Percentiles rank a stretch among this genome's conserved stretches.
phyloP scores from a whole-genome alignment of 1,140 invertebrate species.

The Globodera rostochiensis region DNA sequence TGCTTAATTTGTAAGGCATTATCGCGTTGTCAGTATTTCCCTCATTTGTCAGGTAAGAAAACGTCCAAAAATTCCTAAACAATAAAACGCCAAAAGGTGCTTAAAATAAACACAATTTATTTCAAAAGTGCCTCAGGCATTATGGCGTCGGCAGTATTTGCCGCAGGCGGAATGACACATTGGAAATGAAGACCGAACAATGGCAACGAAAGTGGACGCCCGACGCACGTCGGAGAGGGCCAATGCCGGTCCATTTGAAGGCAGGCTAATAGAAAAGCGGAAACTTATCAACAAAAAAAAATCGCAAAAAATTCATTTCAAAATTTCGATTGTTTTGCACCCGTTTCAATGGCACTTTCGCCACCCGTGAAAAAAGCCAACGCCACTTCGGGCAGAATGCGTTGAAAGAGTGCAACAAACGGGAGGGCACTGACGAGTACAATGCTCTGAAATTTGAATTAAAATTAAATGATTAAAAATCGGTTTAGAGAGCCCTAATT shows the following conservation, averaged over 20 bases:
- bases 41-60: too few relatives aligned
- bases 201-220: constrained; percentile 11
- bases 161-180: constrained; percentile 1
- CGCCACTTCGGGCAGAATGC: constrained; percentile 83
- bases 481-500: not conserved
- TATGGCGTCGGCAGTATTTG: not conserved
- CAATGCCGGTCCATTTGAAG: constrained; percentile 79
- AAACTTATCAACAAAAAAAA: not conserved
- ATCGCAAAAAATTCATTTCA: not conserved
- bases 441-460: constrained; percentile 74
- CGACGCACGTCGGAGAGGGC: constrained; percentile 81
- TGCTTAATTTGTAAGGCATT: too few relatives aligned
- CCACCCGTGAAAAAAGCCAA: constrained; percentile 93
- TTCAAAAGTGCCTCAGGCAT: constrained; percentile 9
- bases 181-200: constrained; percentile 24
- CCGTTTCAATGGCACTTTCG: constrained; percentile 78
- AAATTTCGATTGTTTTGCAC: constrained; percentile 52
- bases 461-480: constrained; percentile 7
- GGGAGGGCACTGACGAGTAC: constrained; percentile 88
- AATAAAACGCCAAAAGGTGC: too few relatives aligned
- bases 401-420: constrained; percentile 87
- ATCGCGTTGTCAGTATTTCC: too few relatives aligned
- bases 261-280: constrained; percentile 72
- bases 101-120: not conserved
- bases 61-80: too few relatives aligned